Evolutionary conservation across 2,113 vertebrate genomes (phyloP).

Genomic region (Microcebus tavaratra): DNA sequence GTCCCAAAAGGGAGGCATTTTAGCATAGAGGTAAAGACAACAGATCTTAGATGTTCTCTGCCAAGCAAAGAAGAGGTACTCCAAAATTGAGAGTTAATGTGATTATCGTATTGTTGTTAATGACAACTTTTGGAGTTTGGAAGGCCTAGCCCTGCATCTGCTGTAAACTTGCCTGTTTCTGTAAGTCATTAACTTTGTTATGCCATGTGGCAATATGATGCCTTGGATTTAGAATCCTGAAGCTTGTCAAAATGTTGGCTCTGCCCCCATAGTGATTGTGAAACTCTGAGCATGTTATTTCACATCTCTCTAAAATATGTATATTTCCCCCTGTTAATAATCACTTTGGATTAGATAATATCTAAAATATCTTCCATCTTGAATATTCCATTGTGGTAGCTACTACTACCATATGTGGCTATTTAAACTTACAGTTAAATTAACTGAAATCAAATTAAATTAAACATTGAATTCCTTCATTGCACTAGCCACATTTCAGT

Average conservation of each 20-base stretch:
- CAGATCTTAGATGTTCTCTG: neutral
- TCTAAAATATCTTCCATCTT: neutral
- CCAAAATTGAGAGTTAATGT: neutral
- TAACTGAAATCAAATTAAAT: neutral
- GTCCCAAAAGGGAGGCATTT: neutral
- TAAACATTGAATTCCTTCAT: neutral
- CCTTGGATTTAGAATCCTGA: neutral
- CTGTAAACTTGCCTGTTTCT: neutral
- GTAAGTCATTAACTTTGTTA: slow-evolving; percentile 19
- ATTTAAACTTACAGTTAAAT: neutral
- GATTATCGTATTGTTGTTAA: neutral
- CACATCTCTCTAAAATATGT: neutral
- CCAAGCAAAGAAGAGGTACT: neutral
- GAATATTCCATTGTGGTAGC: neutral
- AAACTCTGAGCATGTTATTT: slow-evolving; percentile 5
- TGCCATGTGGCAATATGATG: neutral
- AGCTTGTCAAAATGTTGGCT: neutral
- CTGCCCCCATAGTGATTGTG: neutral
- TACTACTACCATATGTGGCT: neutral
- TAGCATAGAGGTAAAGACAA: neutral
- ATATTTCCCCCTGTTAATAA: neutral
- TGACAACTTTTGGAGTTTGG: neutral
- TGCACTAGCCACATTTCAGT: neutral
- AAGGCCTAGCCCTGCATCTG: neutral
- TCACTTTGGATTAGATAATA: neutral